These are phyloP conservation scores for Drosophila ochracea DNA, from an alignment of 2,888 invertebrate species.

Conservation along the genomic window DNA sequence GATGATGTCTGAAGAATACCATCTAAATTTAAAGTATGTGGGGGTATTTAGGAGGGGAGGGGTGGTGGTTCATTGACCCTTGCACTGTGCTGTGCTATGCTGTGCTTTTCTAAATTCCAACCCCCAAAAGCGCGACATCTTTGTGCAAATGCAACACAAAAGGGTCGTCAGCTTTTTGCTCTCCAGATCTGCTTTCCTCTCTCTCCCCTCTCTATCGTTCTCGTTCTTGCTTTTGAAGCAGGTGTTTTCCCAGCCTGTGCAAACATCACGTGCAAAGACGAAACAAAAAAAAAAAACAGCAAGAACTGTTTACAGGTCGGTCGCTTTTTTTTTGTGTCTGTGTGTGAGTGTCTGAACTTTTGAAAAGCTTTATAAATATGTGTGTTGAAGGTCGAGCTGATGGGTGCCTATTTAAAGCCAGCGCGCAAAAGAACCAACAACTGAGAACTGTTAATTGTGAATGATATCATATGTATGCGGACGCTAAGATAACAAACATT, in stretches of 20 bases:
- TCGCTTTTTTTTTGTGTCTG: conserved; percentile 5
- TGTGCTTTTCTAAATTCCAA: conserved; percentile 39
- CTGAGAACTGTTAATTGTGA: conserved; percentile 12
- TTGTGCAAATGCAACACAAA: conserved; percentile 53
- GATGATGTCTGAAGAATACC: conserved; percentile 38
- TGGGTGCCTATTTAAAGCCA: conserved; percentile 46
- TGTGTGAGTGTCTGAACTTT: conserved; percentile 29
- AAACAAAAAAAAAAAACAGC: conserved; percentile 17
- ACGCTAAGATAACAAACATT: conserved; percentile 71
- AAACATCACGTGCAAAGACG: conserved; percentile 62
- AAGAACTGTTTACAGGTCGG: conserved; percentile 29
- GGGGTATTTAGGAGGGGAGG: not conserved
- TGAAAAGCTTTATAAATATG: conserved; percentile 64
- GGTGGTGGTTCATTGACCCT: conserved; percentile 49
- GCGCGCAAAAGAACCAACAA: conserved; percentile 26
- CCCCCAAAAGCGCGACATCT: conserved; percentile 54
- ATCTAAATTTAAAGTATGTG: conserved; percentile 11
- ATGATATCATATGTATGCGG: conserved; percentile 70
- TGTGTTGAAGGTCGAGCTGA: conserved; percentile 70
- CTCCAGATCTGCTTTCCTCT: conserved; percentile 2
- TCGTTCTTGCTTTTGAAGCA: conserved; percentile 35
- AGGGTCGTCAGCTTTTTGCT: conserved; percentile 46
- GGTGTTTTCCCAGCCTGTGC: conserved; percentile 49
- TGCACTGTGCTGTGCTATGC: conserved; percentile 11
- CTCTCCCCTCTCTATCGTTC: not conserved